Base-by-base conservation (phyloP, 2,113 vertebrate genomes). In the Furnarius figulus region DNA sequence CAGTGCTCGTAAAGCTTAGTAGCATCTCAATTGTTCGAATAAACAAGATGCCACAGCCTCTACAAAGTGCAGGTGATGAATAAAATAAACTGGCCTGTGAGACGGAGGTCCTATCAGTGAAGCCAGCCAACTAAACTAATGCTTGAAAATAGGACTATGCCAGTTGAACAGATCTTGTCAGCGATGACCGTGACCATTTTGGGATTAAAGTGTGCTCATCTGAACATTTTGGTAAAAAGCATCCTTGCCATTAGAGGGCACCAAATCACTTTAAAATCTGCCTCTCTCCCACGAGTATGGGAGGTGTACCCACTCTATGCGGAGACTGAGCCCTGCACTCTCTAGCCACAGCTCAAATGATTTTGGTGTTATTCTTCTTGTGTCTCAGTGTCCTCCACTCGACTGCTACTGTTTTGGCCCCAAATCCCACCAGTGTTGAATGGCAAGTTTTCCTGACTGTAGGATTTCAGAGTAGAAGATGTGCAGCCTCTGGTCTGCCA, bases 241-340 rank as follows among this genome's bases (percentile, higher is more conserved):
- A 71, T 92, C 84, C 20, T 62, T 50, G 61, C 96, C 97, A 49
- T 94, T 93, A 97, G 97, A 96, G 97, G 97, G 97, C 97, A 97
- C 95, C 82, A 97, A 91, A 91, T 72, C 53, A 88, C 94, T 97
- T 94, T 19, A 52, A 58, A 96, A 87, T 37, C 78, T 49, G 12
- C 35, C n/a, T 73, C 18, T 6, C 7, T 14, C 22, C 25, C 35
- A 2, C 2, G 19, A 62, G 13, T 4, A 12, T 7, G 24, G 31
- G 23, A 6, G 46, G 46, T 49, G 77, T 24, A 35, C 14, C 40
- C 40, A 35, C 2, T 16, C 68, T 10, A 9, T 3, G 28, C 49
- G 30, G n/a, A 63, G 24, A 5, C 23, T 39, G 62, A 87, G 24
- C 37, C 15, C 30, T 55, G 47, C 37, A 8, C 55, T 63, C 24